phyloP scores from a whole-genome alignment of 2,113 vertebrate genomes.

The Trochalopteron elliotii region DNA sequence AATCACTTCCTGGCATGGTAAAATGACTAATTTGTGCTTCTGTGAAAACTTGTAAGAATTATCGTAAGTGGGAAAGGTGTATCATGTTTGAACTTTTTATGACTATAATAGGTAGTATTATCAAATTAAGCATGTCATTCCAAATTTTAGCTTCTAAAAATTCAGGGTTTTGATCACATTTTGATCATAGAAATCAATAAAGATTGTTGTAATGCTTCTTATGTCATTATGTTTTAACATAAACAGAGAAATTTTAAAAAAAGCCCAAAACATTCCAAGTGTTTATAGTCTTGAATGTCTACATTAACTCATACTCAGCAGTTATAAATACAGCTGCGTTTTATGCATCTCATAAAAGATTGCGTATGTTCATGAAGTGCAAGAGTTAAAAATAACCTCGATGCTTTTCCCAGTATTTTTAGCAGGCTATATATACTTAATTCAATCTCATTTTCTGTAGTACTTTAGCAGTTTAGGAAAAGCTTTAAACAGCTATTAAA shows the following conservation, averaged over 20 bases:
- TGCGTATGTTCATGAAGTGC: neutral
- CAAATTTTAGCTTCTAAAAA: neutral
- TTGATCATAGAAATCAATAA: neutral
- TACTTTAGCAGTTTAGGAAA: neutral
- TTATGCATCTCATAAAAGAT: neutral
- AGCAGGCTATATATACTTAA: neutral
- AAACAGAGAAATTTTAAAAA: neutral
- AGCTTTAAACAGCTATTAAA: neutral
- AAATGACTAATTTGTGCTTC: neutral
- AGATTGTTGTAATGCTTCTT: neutral
- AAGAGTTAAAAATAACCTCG: neutral
- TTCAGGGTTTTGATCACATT: neutral
- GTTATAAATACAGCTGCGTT: neutral
- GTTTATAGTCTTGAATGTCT: neutral
- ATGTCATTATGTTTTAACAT: neutral
- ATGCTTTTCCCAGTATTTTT: neutral
- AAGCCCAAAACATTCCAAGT: neutral
- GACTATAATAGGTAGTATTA: neutral
- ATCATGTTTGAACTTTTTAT: neutral
- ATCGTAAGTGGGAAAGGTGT: neutral
- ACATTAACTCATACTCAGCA: neutral
- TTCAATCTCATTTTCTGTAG: neutral
- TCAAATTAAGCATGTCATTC: neutral
- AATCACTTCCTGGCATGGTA: neutral
- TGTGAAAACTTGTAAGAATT: neutral